phyloP scores from a whole-genome alignment of 30 jellyfish, hydroid and myxozoan species.

The Clytia hemisphaerica region DNA sequence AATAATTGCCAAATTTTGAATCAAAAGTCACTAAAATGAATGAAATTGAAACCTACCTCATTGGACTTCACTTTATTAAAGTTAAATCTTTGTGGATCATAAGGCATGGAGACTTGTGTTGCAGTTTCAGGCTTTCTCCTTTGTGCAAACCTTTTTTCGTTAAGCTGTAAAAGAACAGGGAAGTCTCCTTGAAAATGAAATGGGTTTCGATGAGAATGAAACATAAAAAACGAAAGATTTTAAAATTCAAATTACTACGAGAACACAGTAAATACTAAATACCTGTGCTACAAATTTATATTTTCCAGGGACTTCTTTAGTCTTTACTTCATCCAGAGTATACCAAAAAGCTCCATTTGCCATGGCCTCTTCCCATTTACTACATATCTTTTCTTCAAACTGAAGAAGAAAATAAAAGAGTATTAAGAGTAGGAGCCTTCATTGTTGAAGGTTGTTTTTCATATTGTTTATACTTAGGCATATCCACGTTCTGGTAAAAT shows the following conservation, averaged over 20 bases:
- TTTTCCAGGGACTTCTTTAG: constrained; percentile 34
- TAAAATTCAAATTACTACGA: too few relatives aligned
- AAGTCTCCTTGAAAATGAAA: background rate
- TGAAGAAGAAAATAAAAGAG: too few relatives aligned
- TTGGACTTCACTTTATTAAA: constrained; percentile 48
- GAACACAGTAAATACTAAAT: background rate
- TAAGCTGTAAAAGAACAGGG: constrained; percentile 31
- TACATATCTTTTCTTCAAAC: constrained; percentile 38
- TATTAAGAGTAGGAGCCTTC: too few relatives aligned
- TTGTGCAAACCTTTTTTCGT: constrained; percentile 55
- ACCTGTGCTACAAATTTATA: constrained; percentile 66
- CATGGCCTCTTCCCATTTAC: constrained; percentile 64
- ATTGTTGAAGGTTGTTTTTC: too few relatives aligned
- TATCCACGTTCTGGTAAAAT: too few relatives aligned
- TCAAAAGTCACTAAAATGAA: background rate
- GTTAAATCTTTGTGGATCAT: constrained; percentile 38
- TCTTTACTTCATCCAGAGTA: constrained; percentile 34
- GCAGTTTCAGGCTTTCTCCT: constrained; percentile 67
- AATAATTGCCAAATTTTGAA: too few relatives aligned
- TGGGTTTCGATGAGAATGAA: background rate
- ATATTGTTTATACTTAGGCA: too few relatives aligned
- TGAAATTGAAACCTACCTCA: too few relatives aligned
- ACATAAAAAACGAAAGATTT: background rate
- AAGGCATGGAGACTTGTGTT: constrained; percentile 40
- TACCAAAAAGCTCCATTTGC: constrained; percentile 58